phyloP scores from a whole-genome alignment of 2,888 invertebrate genomes.

The Agrilus cyanescens region DNA sequence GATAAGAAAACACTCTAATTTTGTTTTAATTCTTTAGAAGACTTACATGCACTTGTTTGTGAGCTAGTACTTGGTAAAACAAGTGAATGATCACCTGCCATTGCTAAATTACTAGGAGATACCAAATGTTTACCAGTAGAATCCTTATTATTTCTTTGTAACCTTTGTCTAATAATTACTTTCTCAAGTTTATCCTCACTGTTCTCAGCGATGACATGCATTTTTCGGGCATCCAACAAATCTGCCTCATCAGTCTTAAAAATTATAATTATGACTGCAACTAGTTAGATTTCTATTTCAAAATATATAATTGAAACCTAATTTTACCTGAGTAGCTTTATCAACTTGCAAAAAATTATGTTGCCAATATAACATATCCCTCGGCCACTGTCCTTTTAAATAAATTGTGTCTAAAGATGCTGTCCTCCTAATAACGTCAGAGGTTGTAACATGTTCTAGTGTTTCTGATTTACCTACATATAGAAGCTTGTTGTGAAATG shows the following conservation, averaged over 20 bases:
- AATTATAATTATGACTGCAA: not conserved
- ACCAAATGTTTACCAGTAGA: conserved; percentile 17
- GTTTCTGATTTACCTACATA: conserved; percentile 42
- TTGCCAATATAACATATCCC: conserved; percentile 55
- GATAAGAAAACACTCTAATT: not conserved
- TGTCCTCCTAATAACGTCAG: conserved; percentile 58
- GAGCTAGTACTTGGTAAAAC: conserved; percentile 35
- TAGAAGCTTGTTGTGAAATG: conserved; percentile 7
- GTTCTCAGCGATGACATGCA: conserved; percentile 37
- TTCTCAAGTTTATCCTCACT: conserved; percentile 49
- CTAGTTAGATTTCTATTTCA: not conserved
- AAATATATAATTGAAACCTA: not conserved
- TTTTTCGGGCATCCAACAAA: conserved; percentile 37
- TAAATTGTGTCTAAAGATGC: conserved; percentile 71
- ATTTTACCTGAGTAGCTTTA: conserved; percentile 63
- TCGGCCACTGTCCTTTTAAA: conserved; percentile 66
- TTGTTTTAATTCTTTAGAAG: not conserved
- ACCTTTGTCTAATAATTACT: conserved; percentile 41
- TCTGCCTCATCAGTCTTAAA: conserved; percentile 58
- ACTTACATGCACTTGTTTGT: conserved; percentile 32
- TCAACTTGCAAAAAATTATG: conserved; percentile 58
- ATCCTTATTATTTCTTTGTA: conserved; percentile 39
- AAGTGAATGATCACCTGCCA: conserved; percentile 44
- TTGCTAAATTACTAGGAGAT: conserved; percentile 30
- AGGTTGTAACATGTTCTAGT: conserved; percentile 34